phyloP scores from a whole-genome alignment of 2,888 invertebrate genomes.

The Brachyptera risi region DNA sequence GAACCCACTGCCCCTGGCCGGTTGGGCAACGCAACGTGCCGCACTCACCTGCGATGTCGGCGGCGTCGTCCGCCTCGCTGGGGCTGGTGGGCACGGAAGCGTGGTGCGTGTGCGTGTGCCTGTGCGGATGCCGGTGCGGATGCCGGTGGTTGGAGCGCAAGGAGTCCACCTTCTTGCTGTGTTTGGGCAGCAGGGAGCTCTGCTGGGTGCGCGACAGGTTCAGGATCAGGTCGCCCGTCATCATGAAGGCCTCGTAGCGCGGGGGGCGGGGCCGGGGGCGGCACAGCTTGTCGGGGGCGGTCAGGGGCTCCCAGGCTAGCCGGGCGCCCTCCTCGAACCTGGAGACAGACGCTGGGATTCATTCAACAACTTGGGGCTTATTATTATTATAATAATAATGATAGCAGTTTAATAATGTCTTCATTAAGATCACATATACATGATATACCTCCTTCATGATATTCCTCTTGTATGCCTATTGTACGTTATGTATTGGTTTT shows the following conservation, averaged over 20 bases:
- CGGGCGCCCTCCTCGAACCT: conserved; percentile 35
- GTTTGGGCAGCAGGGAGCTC: conserved; percentile 56
- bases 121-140: conserved; percentile 42
- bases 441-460: no score
- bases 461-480: no score
- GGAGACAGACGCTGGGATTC: no score
- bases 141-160: conserved; percentile 44
- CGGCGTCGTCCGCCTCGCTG: conserved; percentile 49
- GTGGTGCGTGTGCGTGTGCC: conserved; percentile 41
- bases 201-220: conserved; percentile 83
- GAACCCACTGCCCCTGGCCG: no score
- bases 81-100: conserved; percentile 70
- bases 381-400: no score
- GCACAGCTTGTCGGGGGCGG: conserved; percentile 43
- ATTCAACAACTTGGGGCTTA: no score
- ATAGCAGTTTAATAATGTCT: no score
- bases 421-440: no score
- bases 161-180: conserved; percentile 51
- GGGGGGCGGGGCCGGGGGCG: conserved; percentile 45
- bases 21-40: no score
- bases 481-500: no score
- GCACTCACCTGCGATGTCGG: conserved; percentile 1
- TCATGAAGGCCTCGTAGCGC: conserved; percentile 92
- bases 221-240: conserved; percentile 95
- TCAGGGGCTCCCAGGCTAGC: conserved; percentile 53